Evolutionary conservation across 1,140 invertebrate genomes (phyloP), one percentile per base, ranked within the genome.

Genomic region (Goniozus legneri): DNA sequence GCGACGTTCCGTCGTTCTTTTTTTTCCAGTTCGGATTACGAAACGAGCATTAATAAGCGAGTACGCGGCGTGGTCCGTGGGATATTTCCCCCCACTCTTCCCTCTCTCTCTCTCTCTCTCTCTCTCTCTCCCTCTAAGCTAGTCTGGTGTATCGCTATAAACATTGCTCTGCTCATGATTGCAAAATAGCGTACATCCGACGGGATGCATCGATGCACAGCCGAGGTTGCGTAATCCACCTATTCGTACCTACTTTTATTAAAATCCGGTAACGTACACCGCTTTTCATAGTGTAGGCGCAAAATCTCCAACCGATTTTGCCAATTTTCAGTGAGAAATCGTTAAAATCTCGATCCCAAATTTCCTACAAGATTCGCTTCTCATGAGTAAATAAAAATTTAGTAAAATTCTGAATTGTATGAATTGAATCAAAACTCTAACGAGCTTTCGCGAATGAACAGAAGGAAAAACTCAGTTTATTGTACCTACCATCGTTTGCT

Each of bases 111-210:
- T 48, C 51, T 47, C 56, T 48, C 58, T 58, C n/a, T 53, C 54
- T 41, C 30, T 16, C 38, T 44, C 10, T 36, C 31, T 42, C 43
- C 49, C 47, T 24, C 34, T 10, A 43, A 33, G 12, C 43, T 47
- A 49, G 38, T 13, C 35, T 39, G 45, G 44, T 43, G 47, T 58
- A 61, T 66, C 56, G 59, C 57, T 58, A 60, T 71, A 70, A 68
- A 69, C 59, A 70, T 70, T 70, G 66, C 67, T 71, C 66, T 67
- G 59, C 56, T 71, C 58, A 61, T 73, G 67, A 73, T 75, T 75
- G 64, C 69, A 66, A 72, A 71, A 73, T 71, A 65, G 62, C 70
- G 62, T 64, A 71, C 70, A 73, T 73, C 71, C 68, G 71, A 71
- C 66, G 48, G 54, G 61, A 67, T 58, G 65, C 69, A 65, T 57